Percentiles rank a stretch among this genome's conserved stretches.
Conservation (phyloP, 2,797 vertebrate species). For the Orientallactaga sibirica region DNA sequence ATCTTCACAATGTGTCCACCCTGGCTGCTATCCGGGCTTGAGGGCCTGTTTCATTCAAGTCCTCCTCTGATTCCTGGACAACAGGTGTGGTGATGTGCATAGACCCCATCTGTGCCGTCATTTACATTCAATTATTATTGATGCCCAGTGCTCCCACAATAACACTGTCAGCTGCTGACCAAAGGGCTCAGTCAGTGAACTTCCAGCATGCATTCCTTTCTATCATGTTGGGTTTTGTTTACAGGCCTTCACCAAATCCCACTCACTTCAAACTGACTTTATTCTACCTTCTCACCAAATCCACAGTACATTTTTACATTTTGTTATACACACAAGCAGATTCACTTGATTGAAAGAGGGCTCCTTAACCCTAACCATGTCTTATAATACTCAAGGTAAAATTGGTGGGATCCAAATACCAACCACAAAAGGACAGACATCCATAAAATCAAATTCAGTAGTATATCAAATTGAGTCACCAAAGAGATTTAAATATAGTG, state of each 20-base stretch:
- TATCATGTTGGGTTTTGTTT: not conserved
- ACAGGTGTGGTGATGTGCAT: not conserved
- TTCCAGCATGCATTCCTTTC: not conserved
- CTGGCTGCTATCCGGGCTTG: constrained; percentile 39
- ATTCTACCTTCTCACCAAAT: constrained; percentile 55
- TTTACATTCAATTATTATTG: constrained; percentile 25
- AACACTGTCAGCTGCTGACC: constrained; percentile 22
- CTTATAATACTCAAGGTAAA: not conserved
- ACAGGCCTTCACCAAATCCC: constrained; percentile 17
- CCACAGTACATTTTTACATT: constrained; percentile 30
- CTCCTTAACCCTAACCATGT: not conserved
- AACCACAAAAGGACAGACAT: not conserved
- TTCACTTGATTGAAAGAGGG: constrained; percentile 47
- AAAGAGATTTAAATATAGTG: not conserved
- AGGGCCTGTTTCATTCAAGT: constrained; percentile 43
- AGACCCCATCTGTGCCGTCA: not conserved
- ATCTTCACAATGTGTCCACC: constrained; percentile 70
- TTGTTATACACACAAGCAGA: not conserved
- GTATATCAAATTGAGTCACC: too few relatives aligned
- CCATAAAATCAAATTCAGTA: too few relatives aligned
- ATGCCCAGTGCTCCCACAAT: constrained; percentile 8
- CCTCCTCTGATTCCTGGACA: constrained; percentile 55
- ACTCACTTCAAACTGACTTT: constrained; percentile 30
- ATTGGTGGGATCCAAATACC: constrained; percentile 6
- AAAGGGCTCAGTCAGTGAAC: not conserved